Evolutionary conservation across 1,140 invertebrate species (phyloP), one percentile per base, ranked within the genome.

Genomic region (Lasaia peninsularis): DNA sequence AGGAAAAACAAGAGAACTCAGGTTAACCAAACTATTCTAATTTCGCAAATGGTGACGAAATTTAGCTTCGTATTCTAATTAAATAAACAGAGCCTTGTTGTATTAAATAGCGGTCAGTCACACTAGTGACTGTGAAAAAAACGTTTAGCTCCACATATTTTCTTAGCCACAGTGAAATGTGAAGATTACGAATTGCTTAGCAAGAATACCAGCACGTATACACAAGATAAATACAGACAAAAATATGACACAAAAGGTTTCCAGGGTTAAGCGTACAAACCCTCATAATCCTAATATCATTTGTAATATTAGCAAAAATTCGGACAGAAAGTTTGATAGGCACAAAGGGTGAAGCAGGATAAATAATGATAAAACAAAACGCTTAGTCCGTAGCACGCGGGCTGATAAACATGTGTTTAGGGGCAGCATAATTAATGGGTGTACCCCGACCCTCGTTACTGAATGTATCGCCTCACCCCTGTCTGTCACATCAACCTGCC

Each of bases 341-440:
- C 11, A 48, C 44, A 48, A 48, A 48, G 44, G 44, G 44, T 44
- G 18, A 37, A 37, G 37, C 16, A 48, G 44, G 18, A 48, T 48
- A 48, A 48, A 48, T 48, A 48, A 48, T 11, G 44, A 48, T 48
- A 48, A 44, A 48, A 48, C 44, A 48, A 48, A 48, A 48, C 44
- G 44, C 44, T 48, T 48, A 48, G 20, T 48, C 40, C 18, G 20
- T 18, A 44, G 40, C 9, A 48, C 40, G 40, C 40, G 14, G 37
- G 40, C 40, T 48, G 40, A 48, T 48, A 48, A 48, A 48, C 40
- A 48, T 18, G 40, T 48, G 40, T 48, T 48, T 48, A 48, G 20
- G 40, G 40, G 18, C 7, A 48, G 16, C 16, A 48, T 48, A 11
- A 48, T 48, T 48, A 48, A 48, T 48, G 40, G 40, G 18, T n/a